phyloP scores from a whole-genome alignment of 2,888 invertebrate genomes.

The Hydriomena furcata region DNA sequence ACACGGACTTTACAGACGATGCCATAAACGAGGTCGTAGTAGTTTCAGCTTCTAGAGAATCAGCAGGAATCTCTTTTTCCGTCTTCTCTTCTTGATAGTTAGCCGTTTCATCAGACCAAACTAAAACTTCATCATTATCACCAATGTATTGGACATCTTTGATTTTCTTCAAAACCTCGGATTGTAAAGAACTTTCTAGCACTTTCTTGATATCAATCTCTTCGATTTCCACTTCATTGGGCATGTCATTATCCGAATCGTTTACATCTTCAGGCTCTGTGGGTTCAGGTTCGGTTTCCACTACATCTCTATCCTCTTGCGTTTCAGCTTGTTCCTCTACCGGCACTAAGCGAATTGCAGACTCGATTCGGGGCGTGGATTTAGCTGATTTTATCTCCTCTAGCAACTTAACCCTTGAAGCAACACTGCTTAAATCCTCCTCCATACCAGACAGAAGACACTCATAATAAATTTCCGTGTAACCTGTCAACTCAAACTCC shows the following conservation, averaged over 20 bases:
- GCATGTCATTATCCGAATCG: constrained; percentile 1
- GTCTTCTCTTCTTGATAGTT: constrained; percentile 35
- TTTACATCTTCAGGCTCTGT: neutral
- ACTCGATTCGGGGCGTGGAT: constrained; percentile 50
- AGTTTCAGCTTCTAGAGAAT: constrained; percentile 26
- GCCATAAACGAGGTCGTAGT: constrained; percentile 46
- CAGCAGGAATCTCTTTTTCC: constrained; percentile 15
- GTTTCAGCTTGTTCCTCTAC: constrained; percentile 25
- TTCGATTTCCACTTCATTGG: constrained; percentile 17
- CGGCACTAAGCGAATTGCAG: constrained; percentile 40
- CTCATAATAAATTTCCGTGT: constrained; percentile 70
- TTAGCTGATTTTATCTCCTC: constrained; percentile 59
- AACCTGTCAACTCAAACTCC: constrained; percentile 71
- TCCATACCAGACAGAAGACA: constrained; percentile 58
- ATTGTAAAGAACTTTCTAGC: constrained; percentile 44
- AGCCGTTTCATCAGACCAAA: constrained; percentile 57
- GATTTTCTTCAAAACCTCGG: constrained; percentile 54
- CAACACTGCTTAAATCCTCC: constrained; percentile 64
- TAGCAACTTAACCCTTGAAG: constrained; percentile 66
- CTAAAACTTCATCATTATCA: constrained; percentile 56
- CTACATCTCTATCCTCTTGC: too few species aligned
- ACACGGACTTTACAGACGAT: constrained; percentile 62
- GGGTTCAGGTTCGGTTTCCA: constrained; percentile 1
- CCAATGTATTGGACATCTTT: constrained; percentile 59
- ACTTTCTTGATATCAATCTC: constrained; percentile 42